Conservation (phyloP, 2,113 vertebrate genomes). For the Tricholaema leucomelas region DNA sequence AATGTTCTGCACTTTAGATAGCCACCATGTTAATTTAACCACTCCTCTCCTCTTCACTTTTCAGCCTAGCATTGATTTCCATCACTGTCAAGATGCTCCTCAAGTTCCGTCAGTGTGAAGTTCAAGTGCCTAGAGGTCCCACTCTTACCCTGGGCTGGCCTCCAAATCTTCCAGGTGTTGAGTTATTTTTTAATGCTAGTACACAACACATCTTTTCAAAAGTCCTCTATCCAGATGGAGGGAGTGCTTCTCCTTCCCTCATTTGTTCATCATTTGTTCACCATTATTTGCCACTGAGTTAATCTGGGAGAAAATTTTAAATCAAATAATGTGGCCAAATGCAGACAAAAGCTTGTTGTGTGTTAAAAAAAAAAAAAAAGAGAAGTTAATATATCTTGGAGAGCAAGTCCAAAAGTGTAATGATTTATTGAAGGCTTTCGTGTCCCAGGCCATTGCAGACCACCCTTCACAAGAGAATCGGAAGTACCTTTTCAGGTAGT, state of each 20-base stretch:
- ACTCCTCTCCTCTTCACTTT: not conserved
- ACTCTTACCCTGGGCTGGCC: not conserved
- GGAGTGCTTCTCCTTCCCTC: not conserved
- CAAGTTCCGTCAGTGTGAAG: not conserved
- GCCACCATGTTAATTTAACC: not conserved
- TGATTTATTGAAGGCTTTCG: not conserved
- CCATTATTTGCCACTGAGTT: not conserved
- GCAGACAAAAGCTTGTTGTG: not conserved
- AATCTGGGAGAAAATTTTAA: not conserved
- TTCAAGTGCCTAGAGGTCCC: not conserved
- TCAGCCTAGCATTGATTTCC: constrained; percentile 13
- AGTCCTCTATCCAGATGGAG: not conserved
- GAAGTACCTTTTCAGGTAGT: not conserved
- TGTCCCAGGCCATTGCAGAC: not conserved
- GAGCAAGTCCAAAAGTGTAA: not conserved
- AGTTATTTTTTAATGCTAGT: not conserved
- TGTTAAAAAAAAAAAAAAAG: not conserved
- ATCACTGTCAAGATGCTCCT: not conserved
- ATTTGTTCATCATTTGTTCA: not conserved
- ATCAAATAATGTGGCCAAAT: not conserved
- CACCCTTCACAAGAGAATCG: not conserved
- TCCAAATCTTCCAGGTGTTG: constrained; percentile 9
- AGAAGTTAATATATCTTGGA: no score
- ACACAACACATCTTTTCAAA: not conserved
- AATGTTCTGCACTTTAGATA: not conserved